Percentiles rank a stretch among this genome's conserved stretches.
These are phyloP conservation scores for Hylaeus volcanicus DNA, from an alignment of 1,140 invertebrate genomes.

Conservation along the genomic window DNA sequence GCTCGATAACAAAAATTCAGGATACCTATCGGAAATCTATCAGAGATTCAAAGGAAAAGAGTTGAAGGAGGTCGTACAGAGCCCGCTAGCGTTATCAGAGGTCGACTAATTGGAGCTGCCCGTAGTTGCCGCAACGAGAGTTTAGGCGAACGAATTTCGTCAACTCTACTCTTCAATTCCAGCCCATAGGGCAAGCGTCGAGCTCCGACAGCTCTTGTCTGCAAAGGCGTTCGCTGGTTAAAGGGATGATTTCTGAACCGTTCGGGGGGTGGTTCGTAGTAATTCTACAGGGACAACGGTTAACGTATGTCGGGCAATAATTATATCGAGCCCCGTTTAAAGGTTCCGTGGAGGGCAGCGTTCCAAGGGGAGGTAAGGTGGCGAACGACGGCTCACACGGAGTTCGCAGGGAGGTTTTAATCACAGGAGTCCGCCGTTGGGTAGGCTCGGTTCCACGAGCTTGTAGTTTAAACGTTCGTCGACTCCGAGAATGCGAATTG, in stretches of 20 bases:
- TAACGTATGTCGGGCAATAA: slow-evolving; percentile 76
- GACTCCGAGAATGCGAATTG: slow-evolving; percentile 76
- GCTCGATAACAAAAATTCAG: too few species aligned
- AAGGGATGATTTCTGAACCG: slow-evolving; percentile 46
- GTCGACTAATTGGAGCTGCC: slow-evolving; percentile 75
- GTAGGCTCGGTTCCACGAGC: slow-evolving; percentile 70
- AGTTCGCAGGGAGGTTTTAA: slow-evolving; percentile 73
- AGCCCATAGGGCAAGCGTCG: slow-evolving; percentile 65
- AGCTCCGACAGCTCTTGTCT: slow-evolving; percentile 42
- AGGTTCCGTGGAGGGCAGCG: slow-evolving; percentile 52
- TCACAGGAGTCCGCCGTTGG: slow-evolving; percentile 72
- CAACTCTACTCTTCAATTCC: slow-evolving; percentile 74
- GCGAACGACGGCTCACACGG: slow-evolving; percentile 23
- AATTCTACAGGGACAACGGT: slow-evolving; percentile 29
- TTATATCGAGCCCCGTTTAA: slow-evolving; percentile 70
- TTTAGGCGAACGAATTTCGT: slow-evolving; percentile 70
- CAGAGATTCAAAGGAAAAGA: too few species aligned
- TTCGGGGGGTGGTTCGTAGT: slow-evolving; percentile 6
- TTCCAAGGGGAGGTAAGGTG: slow-evolving; percentile 49
- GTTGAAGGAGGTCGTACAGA: not conserved
- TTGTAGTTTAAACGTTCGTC: slow-evolving; percentile 75
- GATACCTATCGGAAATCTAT: too few species aligned
- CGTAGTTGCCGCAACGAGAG: slow-evolving; percentile 66
- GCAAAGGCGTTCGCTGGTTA: slow-evolving; percentile 19
- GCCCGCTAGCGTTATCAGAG: not conserved